Evolutionary conservation across 2,113 vertebrate genomes (phyloP).

Genomic region (Eulemur rufifrons): DNA sequence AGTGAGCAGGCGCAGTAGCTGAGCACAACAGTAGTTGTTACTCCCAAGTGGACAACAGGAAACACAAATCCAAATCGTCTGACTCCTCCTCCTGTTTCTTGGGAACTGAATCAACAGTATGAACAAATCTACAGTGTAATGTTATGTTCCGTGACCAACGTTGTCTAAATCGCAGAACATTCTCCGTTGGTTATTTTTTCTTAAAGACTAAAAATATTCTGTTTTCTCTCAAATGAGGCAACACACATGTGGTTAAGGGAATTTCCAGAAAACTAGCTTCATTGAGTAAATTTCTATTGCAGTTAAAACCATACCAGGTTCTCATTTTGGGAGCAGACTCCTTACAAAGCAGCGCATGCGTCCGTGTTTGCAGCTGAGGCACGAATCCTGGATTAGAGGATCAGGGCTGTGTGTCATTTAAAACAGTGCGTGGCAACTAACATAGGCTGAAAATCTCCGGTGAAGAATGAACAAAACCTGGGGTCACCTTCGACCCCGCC

Average conservation of each 20-base stretch:
- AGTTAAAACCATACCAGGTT: background rate
- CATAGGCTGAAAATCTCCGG: background rate
- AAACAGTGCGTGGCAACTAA: background rate
- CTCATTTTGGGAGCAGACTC: background rate
- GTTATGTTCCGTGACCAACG: background rate
- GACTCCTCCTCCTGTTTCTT: background rate
- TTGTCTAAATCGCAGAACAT: background rate
- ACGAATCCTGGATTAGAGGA: too few species aligned
- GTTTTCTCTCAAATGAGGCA: background rate
- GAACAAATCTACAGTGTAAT: background rate
- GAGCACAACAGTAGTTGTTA: background rate
- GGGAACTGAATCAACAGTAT: background rate
- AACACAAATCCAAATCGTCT: background rate
- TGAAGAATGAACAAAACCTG: background rate
- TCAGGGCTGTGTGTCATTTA: background rate
- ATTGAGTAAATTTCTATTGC: background rate
- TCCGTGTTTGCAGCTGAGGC: too few species aligned
- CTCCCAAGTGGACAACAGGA: background rate
- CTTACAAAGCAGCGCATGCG: background rate
- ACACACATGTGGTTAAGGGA: background rate
- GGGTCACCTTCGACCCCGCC: background rate
- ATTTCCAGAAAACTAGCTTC: background rate
- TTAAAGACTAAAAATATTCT: background rate
- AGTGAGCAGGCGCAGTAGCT: background rate
- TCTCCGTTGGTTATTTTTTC: background rate